Evolutionary conservation across 2,113 vertebrate species (phyloP), one percentile per base, ranked within the genome.

Genomic region (Oreochromis spilurus): DNA sequence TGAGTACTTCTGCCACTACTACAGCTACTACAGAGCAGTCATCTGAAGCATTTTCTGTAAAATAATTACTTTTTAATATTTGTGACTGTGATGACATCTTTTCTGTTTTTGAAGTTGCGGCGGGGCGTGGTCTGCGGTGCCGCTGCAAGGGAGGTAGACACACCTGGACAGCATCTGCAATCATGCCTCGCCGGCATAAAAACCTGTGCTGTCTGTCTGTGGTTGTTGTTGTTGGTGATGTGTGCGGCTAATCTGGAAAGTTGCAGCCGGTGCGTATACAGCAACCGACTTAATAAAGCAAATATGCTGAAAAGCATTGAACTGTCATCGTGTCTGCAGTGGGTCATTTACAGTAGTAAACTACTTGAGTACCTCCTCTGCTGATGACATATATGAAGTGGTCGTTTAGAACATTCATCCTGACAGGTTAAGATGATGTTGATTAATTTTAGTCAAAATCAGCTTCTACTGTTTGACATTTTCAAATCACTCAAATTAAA

Each of bases 111-210:
- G 29, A 7, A 65, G 53, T 7, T 55, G 24, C 29, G 7, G 24
- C 0, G 13, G 26, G 14, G 26, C 1, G 3, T 60, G 57, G 14
- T 58, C 57, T 60, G 26, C 31, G 5, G 31, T 34, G 2, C 34
- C 7, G 7, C 34, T 36, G 34, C 34, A 36, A 8, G 7, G 17
- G 57, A 60, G 16, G 19, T 19, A 5, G 57, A 60, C 5, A 9
- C 57, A 4, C 57, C 57, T 34, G 16, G 29, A 19, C 16, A 34
- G 29, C 29, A 60, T 60, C 29, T 34, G 57, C 57, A 34, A 34
- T 6, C 29, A 16, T 8, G 17, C 0, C 29, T 60, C 0, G 17
- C 57, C 0, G 16, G 57, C 57, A 34, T 60, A 17, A 34, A 60
- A 34, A 10, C 29, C 57, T 6, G 14, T 60, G 29, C 29, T 60